These are phyloP conservation scores for Panzeria rudis DNA, from an alignment of 2,888 invertebrate genomes.

Conservation along the genomic window DNA sequence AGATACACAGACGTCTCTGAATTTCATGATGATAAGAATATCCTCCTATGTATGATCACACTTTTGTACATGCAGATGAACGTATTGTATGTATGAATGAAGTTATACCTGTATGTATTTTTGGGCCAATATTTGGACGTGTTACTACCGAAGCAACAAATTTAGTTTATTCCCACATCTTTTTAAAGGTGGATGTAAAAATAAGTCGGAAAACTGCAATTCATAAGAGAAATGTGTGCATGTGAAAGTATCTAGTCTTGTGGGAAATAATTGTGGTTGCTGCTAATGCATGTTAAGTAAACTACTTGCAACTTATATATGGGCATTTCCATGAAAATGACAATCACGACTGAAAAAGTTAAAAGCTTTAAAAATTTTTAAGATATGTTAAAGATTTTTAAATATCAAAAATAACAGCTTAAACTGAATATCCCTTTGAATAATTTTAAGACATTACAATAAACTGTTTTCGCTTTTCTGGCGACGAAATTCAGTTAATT, in stretches of 20 bases:
- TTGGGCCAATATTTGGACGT: neutral
- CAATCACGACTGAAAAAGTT: too few relatives aligned
- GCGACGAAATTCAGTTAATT: too few relatives aligned
- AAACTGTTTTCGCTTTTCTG: too few relatives aligned
- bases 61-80: neutral
- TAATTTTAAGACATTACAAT: too few relatives aligned
- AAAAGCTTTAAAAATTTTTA: too few relatives aligned
- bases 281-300: conserved; percentile 62
- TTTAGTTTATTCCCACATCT: conserved; percentile 13
- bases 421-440: too few relatives aligned
- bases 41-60: neutral
- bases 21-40: neutral
- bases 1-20: neutral
- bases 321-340: too few relatives aligned
- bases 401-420: too few relatives aligned
- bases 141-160: neutral
- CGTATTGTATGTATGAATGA: too few relatives aligned
- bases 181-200: conserved; percentile 2
- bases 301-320: conserved; percentile 42
- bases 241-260: conserved; percentile 45
- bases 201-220: conserved; percentile 7
- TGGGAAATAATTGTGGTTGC: conserved; percentile 71
- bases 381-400: too few relatives aligned
- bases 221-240: conserved; percentile 5
- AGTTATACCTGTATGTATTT: neutral